Base-by-base conservation (phyloP, 2,113 vertebrate genomes). In the Glaucidium brasilianum region DNA sequence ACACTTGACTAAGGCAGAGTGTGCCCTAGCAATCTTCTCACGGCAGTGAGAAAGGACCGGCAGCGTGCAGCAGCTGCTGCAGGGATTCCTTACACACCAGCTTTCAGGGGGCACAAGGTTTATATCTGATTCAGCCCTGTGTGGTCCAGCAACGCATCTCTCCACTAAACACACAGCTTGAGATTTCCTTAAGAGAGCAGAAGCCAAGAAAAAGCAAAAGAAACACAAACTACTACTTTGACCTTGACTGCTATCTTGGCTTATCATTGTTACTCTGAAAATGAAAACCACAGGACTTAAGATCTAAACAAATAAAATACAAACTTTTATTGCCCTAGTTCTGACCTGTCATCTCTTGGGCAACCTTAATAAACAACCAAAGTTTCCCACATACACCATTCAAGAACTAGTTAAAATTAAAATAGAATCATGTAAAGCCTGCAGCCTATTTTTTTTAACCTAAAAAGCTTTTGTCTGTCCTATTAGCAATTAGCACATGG, bases 201-300 rank as follows among this genome's bases (percentile, higher is more conserved):
- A 77, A 90, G 96, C 78, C 88, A 92, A 93, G 62, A 80, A 77
- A 88, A 88, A 74, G 67, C 53, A 83, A 85, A 78, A 92, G 74
- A 91, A 94, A 90, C 67, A 89, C 47, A 85, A 96, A 88, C 90
- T 67, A 80, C 85, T 92, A 27, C 88, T 93, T 29, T 80, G 95
- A 96, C 96, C 96, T 97, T 96, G 93, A 96, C 94, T 95, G 67
- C 85, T 90, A 66, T 94, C 93, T 94, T 59, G 26, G 78, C 88
- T 96, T 94, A 94, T 95, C 92, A 12, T 30, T 73, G 71, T 66
- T 73, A 88, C 83, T 73, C 87, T 83, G 37, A 95, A 95, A 97
- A 92, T 9, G 92, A 95, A 96, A 96, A 92, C 90, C 93, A 93
- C 27, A 69, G 49, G 74, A 45, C 85, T 93, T 90, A 88, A 96